Conservation (phyloP, 2,888 invertebrate species). For the Buathra laborator region DNA sequence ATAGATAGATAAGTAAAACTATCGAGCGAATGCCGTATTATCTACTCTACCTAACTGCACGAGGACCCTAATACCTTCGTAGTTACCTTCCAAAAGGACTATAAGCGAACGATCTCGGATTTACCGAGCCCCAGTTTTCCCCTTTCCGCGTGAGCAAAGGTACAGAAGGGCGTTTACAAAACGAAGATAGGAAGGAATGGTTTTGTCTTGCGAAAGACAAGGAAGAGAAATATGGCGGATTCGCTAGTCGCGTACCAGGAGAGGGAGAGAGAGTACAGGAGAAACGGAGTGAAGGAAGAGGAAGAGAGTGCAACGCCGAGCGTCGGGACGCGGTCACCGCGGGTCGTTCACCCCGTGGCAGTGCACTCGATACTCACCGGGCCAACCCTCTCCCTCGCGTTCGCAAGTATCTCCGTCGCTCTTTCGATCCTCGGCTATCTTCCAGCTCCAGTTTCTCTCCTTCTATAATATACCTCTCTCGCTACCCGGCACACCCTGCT, state of each 20-base stretch:
- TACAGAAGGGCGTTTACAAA: conserved; percentile 7
- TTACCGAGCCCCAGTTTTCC: conserved; percentile 56
- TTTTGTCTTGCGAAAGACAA: neutral
- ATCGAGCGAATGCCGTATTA: neutral
- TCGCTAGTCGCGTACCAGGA: neutral
- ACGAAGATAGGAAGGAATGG: conserved; percentile 2
- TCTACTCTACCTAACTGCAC: neutral
- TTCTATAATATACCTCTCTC: conserved; percentile 34
- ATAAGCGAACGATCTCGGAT: neutral
- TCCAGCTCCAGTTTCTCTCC: conserved; percentile 27
- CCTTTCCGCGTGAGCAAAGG: conserved; percentile 2
- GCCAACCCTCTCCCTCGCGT: conserved; percentile 58
- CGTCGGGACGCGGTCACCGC: conserved; percentile 80
- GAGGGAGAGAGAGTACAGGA: conserved; percentile 8
- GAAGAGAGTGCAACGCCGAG: conserved; percentile 63
- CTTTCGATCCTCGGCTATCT: conserved; percentile 21
- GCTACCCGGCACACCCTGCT: conserved; percentile 43
- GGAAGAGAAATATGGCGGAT: neutral
- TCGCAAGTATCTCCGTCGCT: conserved; percentile 23
- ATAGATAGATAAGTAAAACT: neutral
- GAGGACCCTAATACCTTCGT: neutral
- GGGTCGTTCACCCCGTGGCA: conserved; percentile 79
- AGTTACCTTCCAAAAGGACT: neutral
- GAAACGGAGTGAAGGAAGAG: conserved; percentile 6
- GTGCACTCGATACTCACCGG: conserved; percentile 75